Percentiles rank a stretch among this genome's conserved stretches.
These are phyloP conservation scores for Fragum fragum DNA, from an alignment of 2,888 invertebrate species.

Conservation along the genomic window DNA sequence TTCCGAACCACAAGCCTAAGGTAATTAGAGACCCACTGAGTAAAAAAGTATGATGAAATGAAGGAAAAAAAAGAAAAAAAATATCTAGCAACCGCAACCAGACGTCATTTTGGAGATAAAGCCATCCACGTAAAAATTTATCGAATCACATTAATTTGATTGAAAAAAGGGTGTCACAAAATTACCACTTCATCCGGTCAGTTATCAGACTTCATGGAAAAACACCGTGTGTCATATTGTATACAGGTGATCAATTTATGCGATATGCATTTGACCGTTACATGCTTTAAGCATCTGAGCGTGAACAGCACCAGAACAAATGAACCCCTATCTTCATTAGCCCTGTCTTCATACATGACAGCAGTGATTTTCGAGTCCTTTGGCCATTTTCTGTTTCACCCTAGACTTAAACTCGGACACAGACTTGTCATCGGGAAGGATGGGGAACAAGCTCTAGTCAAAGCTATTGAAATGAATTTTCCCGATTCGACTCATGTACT, in stretches of 20 bases:
- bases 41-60: background rate
- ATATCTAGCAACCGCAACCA: no score
- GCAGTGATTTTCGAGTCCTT: slow-evolving; percentile 57
- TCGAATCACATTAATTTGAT: slow-evolving; percentile 41
- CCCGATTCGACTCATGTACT: slow-evolving; percentile 34
- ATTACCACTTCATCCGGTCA: slow-evolving; percentile 25
- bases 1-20: background rate
- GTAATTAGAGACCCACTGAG: background rate
- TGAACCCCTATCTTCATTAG: slow-evolving; percentile 55
- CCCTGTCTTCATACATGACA: slow-evolving; percentile 57
- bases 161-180: slow-evolving; percentile 40
- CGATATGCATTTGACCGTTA: slow-evolving; percentile 54
- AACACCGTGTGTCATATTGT: slow-evolving; percentile 38
- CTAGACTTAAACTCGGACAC: slow-evolving; percentile 40
- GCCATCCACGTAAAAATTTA: slow-evolving; percentile 23
- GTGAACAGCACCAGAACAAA: slow-evolving; percentile 24
- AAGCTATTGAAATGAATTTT: slow-evolving; percentile 30
- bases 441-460: slow-evolving; percentile 40
- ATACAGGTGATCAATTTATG: slow-evolving; percentile 55
- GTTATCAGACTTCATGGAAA: slow-evolving; percentile 31
- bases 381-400: slow-evolving; percentile 47
- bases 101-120: no score
- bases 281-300: slow-evolving; percentile 50
- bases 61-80: background rate
- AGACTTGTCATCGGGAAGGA: slow-evolving; percentile 28